Percentiles rank a stretch among this genome's conserved stretches.
Evolutionary conservation across 1,140 invertebrate species (phyloP).

Genomic region (Drosophila serrata): DNA sequence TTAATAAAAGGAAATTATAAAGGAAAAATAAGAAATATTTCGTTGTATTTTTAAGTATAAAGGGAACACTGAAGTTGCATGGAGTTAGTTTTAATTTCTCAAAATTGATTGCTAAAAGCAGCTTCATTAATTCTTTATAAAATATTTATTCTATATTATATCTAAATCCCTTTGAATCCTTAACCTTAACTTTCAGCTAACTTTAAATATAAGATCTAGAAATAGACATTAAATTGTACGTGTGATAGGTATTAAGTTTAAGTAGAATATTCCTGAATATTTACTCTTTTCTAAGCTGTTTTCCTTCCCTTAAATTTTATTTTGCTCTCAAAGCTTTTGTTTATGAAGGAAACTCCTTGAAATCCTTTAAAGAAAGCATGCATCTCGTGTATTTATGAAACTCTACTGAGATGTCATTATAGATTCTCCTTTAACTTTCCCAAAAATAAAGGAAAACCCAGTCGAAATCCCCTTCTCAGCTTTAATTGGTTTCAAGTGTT

Average conservation of each 20-base stretch:
- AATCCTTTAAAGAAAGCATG: background rate
- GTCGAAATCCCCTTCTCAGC: background rate
- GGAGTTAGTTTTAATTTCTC: background rate
- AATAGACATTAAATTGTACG: background rate
- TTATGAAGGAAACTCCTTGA: conserved; percentile 47
- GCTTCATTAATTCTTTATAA: background rate
- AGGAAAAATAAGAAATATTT: background rate
- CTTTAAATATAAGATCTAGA: background rate
- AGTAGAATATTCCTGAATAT: background rate
- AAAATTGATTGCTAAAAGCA: background rate
- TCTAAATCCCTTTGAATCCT: background rate
- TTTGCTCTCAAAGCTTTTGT: conserved; percentile 52
- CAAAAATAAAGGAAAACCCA: conserved; percentile 11
- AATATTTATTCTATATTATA: background rate
- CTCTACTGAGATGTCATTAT: background rate
- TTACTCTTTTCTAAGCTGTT: background rate
- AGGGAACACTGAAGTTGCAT: background rate
- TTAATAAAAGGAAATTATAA: too few relatives aligned
- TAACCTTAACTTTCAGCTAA: background rate
- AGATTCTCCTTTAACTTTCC: background rate
- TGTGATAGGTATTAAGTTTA: background rate
- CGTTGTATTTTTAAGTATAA: background rate
- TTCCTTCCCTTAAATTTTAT: conserved; percentile 42
- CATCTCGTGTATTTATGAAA: conserved; percentile 2
- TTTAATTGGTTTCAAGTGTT: conserved; percentile 43